Percentiles rank a stretch among this genome's conserved stretches.
These are phyloP conservation scores for Mythimna pallens DNA, from an alignment of 2,888 invertebrate species.

Conservation along the genomic window DNA sequence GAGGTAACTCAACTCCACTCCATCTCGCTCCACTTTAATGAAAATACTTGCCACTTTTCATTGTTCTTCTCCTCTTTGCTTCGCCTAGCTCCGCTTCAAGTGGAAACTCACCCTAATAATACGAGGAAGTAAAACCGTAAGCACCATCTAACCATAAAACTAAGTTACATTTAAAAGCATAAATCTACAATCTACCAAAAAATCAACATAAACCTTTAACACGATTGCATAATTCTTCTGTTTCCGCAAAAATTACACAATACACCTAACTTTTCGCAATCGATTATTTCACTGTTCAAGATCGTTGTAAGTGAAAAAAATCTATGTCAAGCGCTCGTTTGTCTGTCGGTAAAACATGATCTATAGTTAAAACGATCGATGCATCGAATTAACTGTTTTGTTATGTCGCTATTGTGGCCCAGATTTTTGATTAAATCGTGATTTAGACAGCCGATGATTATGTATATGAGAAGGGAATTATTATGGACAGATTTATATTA, in stretches of 20 bases:
- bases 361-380: conserved; percentile 46
- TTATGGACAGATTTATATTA: neutral
- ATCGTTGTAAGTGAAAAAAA: conserved; percentile 40
- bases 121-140: neutral
- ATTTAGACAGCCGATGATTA: conserved; percentile 25
- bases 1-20: too few relatives aligned
- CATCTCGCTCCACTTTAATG: too few relatives aligned
- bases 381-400: conserved; percentile 52
- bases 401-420: conserved; percentile 36
- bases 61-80: too few relatives aligned
- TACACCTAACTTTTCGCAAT: conserved; percentile 41
- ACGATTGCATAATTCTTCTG: conserved; percentile 28
- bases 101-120: too few relatives aligned
- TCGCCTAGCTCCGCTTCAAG: too few relatives aligned
- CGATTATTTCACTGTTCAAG: conserved; percentile 40
- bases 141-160: neutral
- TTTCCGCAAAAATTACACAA: conserved; percentile 32
- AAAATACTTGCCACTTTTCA: too few relatives aligned
- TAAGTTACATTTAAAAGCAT: neutral
- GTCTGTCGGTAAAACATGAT: conserved; percentile 30
- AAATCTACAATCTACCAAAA: conserved; percentile 6
- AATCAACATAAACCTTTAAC: neutral
- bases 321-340: conserved; percentile 32
- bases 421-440: conserved; percentile 46
- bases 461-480: conserved; percentile 22